phyloP scores from a whole-genome alignment of 2,113 vertebrate genomes.

The Brachyhypopomus occidentalis region DNA sequence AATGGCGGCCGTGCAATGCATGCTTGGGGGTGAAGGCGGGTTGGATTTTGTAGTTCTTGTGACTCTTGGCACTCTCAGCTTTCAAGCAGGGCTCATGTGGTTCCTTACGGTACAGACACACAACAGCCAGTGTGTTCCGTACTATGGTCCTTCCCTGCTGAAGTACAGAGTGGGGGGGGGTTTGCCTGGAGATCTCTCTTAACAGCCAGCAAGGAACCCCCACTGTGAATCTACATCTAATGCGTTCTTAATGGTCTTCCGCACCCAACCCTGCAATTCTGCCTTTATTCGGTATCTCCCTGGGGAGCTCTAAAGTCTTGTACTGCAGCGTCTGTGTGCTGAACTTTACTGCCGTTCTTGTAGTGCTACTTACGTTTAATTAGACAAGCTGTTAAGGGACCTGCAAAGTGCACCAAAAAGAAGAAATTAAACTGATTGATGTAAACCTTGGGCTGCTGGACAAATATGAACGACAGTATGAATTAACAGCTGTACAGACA shows the following conservation, averaged over 20 bases:
- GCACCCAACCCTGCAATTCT: constrained; percentile 11
- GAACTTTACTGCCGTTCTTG: constrained; percentile 16
- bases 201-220: constrained; percentile 15
- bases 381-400: not conserved
- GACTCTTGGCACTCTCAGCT: not conserved
- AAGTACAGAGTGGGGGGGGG: not conserved
- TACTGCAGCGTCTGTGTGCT: constrained; percentile 20
- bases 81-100: not conserved
- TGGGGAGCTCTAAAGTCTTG: constrained; percentile 25
- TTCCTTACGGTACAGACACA: not conserved
- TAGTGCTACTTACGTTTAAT: constrained; percentile 17
- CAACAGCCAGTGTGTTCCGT: not conserved
- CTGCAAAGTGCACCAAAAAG: not conserved
- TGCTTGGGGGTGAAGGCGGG: no score
- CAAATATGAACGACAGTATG: not conserved
- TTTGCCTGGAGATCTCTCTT: constrained; percentile 20
- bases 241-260: constrained; percentile 32
- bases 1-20: no score
- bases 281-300: constrained; percentile 14
- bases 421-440: not conserved
- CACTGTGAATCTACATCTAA: constrained; percentile 37
- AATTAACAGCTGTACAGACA: no score
- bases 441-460: not conserved
- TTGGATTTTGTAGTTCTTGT: not conserved
- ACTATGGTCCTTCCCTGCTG: not conserved